phyloP scores from a whole-genome alignment of 2,888 invertebrate species.

The Calameuta pallipes region DNA sequence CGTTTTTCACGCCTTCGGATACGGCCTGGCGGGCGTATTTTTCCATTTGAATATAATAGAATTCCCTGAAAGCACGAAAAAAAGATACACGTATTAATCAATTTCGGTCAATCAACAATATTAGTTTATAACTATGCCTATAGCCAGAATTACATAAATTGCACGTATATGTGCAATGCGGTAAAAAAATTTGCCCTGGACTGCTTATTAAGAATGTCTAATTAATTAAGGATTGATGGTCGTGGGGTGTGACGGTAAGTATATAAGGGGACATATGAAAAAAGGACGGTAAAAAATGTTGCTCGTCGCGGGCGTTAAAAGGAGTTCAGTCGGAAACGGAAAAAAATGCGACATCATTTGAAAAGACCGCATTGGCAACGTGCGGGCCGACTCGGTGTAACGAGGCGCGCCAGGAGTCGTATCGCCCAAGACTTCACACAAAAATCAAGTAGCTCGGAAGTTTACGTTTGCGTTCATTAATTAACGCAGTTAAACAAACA shows the following conservation, averaged over 20 bases:
- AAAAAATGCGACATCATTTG: conserved; percentile 13
- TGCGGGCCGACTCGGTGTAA: conserved; percentile 31
- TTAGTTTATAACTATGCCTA: background rate
- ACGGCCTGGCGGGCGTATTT: conserved; percentile 99
- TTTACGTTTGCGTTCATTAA: conserved; percentile 59
- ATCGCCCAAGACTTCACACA: conserved; percentile 36
- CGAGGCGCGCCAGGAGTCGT: conserved; percentile 29
- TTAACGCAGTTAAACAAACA: conserved; percentile 59
- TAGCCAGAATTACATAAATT: background rate
- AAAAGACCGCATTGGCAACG: conserved; percentile 18
- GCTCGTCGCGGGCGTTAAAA: conserved; percentile 2
- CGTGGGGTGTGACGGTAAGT: conserved; percentile 4
- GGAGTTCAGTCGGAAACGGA: conserved; percentile 1
- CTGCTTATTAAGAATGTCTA: conserved; percentile 27
- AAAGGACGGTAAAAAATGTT: background rate
- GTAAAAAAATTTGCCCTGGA: conserved; percentile 5
- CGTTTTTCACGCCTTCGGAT: conserved; percentile 93
- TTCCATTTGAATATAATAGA: conserved; percentile 99
- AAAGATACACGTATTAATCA: conserved; percentile 14
- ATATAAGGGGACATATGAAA: background rate
- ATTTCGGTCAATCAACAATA: background rate
- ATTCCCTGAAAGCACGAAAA: conserved; percentile 82
- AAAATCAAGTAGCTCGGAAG: conserved; percentile 39
- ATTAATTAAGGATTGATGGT: conserved; percentile 53
- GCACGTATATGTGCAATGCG: background rate